Conservation (phyloP, 2,888 invertebrate species). For the Cosmopolites sordidus region DNA sequence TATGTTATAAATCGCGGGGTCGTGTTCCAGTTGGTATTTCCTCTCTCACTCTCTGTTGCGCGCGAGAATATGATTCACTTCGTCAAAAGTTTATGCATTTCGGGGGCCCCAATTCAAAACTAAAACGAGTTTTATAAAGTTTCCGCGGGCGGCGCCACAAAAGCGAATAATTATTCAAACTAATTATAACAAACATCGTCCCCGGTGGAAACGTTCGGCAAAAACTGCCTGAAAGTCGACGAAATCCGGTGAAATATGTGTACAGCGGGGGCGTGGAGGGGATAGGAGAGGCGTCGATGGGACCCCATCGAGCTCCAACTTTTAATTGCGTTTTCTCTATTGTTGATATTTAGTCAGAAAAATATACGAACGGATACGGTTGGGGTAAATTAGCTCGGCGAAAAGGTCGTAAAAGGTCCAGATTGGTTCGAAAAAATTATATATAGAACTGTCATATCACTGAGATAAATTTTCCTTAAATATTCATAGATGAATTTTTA, state of each 20-base stretch:
- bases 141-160: neutral
- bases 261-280: neutral
- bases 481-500: no score
- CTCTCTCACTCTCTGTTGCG: no score
- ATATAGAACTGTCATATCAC: no score
- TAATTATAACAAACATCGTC: slow-evolving; percentile 16
- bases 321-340: neutral
- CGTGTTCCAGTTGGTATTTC: no score
- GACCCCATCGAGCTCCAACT: neutral
- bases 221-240: slow-evolving; percentile 15
- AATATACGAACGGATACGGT: no score
- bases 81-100: slow-evolving; percentile 1
- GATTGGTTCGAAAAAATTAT: no score
- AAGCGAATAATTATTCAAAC: slow-evolving; percentile 14
- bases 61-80: neutral
- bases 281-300: neutral
- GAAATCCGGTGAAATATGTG: slow-evolving; percentile 12
- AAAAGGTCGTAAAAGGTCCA: no score
- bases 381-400: no score
- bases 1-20: no score
- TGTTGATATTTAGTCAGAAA: neutral
- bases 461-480: no score
- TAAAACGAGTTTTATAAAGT: slow-evolving; percentile 2
- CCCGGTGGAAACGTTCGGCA: slow-evolving; percentile 3
- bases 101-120: slow-evolving; percentile 1